These are phyloP conservation scores for Ptychobarbus kaznakovi DNA, from an alignment of 2,797 vertebrate genomes.

Conservation along the genomic window DNA sequence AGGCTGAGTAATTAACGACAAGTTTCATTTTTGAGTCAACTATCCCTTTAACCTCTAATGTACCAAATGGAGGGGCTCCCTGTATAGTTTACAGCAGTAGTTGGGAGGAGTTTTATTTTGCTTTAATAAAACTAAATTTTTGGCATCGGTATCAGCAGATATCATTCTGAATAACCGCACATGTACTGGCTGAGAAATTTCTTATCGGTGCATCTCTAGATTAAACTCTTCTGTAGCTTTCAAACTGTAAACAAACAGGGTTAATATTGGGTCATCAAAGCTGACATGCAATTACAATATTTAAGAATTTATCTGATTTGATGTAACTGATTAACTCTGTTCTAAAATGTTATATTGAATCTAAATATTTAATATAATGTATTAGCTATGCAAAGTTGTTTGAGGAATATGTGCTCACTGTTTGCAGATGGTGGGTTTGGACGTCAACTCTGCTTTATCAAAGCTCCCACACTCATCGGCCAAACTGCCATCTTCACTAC, in stretches of 20 bases:
- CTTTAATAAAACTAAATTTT: too few species aligned
- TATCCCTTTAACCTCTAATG: too few species aligned
- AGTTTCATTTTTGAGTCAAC: too few species aligned
- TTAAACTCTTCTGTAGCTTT: neutral
- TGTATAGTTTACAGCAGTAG: too few species aligned
- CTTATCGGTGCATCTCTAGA: neutral
- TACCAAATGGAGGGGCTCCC: too few species aligned
- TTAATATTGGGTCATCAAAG: neutral
- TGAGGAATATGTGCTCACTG: slow-evolving; percentile 78
- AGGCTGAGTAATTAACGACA: too few species aligned
- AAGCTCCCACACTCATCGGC: slow-evolving; percentile 80
- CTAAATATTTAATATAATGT: neutral
- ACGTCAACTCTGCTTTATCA: slow-evolving; percentile 80
- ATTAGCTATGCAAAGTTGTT: neutral
- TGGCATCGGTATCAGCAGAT: neutral
- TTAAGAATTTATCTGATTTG: neutral
- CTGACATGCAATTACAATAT: neutral
- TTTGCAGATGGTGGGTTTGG: slow-evolving; percentile 86
- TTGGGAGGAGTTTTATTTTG: too few species aligned
- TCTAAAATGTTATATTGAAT: neutral
- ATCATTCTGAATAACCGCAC: neutral
- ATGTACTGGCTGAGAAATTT: neutral
- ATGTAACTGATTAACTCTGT: neutral
- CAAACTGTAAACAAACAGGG: neutral
- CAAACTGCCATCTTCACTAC: slow-evolving; percentile 90